Evolutionary conservation across 2,113 vertebrate species (phyloP), one percentile per base, ranked within the genome.

Genomic region (Ophiodon elongatus): DNA sequence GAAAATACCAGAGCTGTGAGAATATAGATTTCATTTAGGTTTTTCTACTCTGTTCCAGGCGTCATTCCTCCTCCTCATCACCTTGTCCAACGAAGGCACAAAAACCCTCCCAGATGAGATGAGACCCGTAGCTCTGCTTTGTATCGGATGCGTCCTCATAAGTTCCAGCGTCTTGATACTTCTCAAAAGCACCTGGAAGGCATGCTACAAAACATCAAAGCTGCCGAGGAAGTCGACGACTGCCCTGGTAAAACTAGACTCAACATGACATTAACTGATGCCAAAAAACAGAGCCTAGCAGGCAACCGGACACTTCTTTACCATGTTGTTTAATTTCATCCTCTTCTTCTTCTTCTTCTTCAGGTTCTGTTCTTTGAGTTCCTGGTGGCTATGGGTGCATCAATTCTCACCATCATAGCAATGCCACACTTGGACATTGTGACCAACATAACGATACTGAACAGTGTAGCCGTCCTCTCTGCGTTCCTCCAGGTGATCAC

Each of bases 391-490:
- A 37, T 56, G 3, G 93, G 94, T 9, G 84, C 91, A 4, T 88
- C 88, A 0, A 21, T 95, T 15, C 93, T 96, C 31, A 90, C 91
- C 2, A 79, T 95, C 0, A 87, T 92, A 1, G 91, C 92, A 0
- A 94, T 96, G 94, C 95, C 94, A 8, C 89, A 92, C 50, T 76
- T 96, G 68, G 94, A 95, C 88, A 93, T 95, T 8, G 81, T 95
- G 62, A 95, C 90, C 50, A 96, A 95, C 19, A 87, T 91, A 31
- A 91, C 85, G 5, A 88, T 96, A 13, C 87, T 95, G 37, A 95
- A 93, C n/a, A 57, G 88, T 4, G 84, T 94, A 1, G 91, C 91
- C 25, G 2, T 95, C 67, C 15, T 93, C 31, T 87, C 94, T 0
- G 41, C 92, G 1, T 45, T 94, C 13, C 83, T 95, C 0, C 94